These are phyloP conservation scores for Melinopterus prodromus DNA, from an alignment of 2,888 invertebrate genomes.

Conservation along the genomic window DNA sequence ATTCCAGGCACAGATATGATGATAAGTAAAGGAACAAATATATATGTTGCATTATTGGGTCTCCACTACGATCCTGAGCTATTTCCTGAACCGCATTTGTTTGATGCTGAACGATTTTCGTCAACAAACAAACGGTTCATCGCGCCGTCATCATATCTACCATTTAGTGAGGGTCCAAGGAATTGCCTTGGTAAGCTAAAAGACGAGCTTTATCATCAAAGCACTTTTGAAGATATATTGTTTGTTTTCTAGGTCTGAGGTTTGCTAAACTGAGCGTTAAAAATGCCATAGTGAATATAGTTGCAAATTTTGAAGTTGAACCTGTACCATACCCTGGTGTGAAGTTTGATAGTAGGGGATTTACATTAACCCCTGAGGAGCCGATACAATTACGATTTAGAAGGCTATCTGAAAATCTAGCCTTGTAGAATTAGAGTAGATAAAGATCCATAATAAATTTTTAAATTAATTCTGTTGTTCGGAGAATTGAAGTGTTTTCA, in stretches of 20 bases:
- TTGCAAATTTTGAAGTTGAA: conserved; percentile 43
- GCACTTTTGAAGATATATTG: too few species aligned
- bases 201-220: neutral
- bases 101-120: conserved; percentile 49
- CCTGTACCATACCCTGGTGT: conserved; percentile 25
- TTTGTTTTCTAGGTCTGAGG: conserved; percentile 42
- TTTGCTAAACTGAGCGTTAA: conserved; percentile 45
- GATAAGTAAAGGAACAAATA: conserved; percentile 50
- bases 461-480: too few species aligned
- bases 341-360: conserved; percentile 32
- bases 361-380: conserved; percentile 39
- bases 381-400: neutral
- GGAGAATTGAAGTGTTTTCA: too few species aligned
- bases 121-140: conserved; percentile 42
- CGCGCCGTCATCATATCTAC: conserved; percentile 46
- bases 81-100: conserved; percentile 51
- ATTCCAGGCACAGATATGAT: conserved; percentile 45
- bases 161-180: conserved; percentile 50
- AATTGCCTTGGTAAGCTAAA: conserved; percentile 49
- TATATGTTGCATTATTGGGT: conserved; percentile 51
- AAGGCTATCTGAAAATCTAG: neutral
- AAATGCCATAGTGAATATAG: conserved; percentile 41
- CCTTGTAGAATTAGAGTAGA: neutral
- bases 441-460: too few species aligned
- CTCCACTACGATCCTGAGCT: conserved; percentile 50